A percentile compares a stretch with the other conserved stretches of the same genome.
phyloP scores from a whole-genome alignment of 1,140 invertebrate species.

The Drosophila ananassae region DNA sequence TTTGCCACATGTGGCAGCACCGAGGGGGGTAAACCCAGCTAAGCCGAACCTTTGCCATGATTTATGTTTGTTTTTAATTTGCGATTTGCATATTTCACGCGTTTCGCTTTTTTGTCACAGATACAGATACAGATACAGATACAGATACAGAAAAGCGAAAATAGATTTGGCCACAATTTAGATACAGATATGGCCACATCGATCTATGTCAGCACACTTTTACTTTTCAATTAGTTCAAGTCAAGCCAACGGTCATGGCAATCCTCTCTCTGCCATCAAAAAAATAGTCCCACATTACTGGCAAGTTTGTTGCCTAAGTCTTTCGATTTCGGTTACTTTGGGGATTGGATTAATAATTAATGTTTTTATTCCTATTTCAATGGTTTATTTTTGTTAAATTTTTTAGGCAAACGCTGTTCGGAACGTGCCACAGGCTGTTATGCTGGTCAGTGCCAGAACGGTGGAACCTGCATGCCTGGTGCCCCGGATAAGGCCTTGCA shows the following conservation, averaged over 20 bases:
- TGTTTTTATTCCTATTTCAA: neutral
- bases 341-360: neutral
- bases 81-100: slow-evolving; percentile 82
- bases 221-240: slow-evolving; percentile 73
- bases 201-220: slow-evolving; percentile 76
- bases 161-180: slow-evolving; percentile 35
- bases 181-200: slow-evolving; percentile 49
- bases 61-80: slow-evolving; percentile 74
- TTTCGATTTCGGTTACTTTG: slow-evolving; percentile 37
- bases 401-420: slow-evolving; percentile 77
- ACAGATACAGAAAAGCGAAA: slow-evolving; percentile 19
- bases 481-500: slow-evolving; percentile 69
- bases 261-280: slow-evolving; percentile 25
- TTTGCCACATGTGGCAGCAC: slow-evolving; percentile 71
- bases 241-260: slow-evolving; percentile 39
- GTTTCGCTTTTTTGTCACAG: slow-evolving; percentile 74
- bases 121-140: slow-evolving; percentile 33
- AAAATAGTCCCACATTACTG: slow-evolving; percentile 22
- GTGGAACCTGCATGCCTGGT: slow-evolving; percentile 88
- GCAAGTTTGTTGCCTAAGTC: slow-evolving; percentile 70
- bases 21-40: slow-evolving; percentile 18
- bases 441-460: slow-evolving; percentile 87
- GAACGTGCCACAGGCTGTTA: slow-evolving; percentile 80
- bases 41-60: slow-evolving; percentile 48
- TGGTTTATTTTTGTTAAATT: neutral